A percentile compares a stretch with the other conserved stretches of the same genome.
Conservation (phyloP, 2,113 vertebrate genomes). For the Forbesichthys agassizii region DNA sequence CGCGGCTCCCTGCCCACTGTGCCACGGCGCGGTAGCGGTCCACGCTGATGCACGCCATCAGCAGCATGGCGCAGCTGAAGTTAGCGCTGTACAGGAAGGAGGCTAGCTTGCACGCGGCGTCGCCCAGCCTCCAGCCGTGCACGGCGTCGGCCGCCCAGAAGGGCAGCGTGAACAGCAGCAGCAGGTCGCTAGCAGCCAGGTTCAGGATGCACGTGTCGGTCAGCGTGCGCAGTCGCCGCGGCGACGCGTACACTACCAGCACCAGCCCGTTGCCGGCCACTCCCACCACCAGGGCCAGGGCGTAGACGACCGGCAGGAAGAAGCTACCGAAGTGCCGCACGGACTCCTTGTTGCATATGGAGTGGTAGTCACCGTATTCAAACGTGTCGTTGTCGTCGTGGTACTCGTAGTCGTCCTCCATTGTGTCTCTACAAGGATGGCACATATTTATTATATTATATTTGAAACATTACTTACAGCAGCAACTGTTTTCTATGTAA, state of each 20-base stretch:
- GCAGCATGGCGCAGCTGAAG: conserved; percentile 91
- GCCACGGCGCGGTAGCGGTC: conserved; percentile 83
- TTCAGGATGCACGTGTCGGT: conserved; percentile 90
- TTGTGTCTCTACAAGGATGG: too few species aligned
- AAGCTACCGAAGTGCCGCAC: conserved; percentile 83
- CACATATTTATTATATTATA: too few species aligned
- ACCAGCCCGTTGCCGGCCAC: conserved; percentile 87
- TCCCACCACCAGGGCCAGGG: conserved; percentile 81
- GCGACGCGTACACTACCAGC: conserved; percentile 83
- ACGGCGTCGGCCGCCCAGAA: conserved; percentile 89
- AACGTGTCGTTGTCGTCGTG: conserved; percentile 57
- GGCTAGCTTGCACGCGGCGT: conserved; percentile 82
- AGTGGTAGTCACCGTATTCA: conserved; percentile 79
- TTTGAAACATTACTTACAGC: too few species aligned
- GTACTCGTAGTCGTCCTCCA: conserved; percentile 49
- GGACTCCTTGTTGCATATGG: conserved; percentile 83
- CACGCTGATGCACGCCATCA: conserved; percentile 90
- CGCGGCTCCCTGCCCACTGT: conserved; percentile 15
- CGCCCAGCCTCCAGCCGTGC: conserved; percentile 86
- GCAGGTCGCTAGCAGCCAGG: conserved; percentile 85
- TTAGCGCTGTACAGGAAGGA: conserved; percentile 87
- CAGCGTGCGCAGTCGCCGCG: conserved; percentile 83
- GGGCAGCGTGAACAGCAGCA: conserved; percentile 89
- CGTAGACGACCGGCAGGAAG: conserved; percentile 87
- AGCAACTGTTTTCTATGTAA: too few species aligned